Evolutionary conservation across 1,140 invertebrate species (phyloP), one percentile per base, ranked within the genome.

Genomic region (Lepidostoma basale): DNA sequence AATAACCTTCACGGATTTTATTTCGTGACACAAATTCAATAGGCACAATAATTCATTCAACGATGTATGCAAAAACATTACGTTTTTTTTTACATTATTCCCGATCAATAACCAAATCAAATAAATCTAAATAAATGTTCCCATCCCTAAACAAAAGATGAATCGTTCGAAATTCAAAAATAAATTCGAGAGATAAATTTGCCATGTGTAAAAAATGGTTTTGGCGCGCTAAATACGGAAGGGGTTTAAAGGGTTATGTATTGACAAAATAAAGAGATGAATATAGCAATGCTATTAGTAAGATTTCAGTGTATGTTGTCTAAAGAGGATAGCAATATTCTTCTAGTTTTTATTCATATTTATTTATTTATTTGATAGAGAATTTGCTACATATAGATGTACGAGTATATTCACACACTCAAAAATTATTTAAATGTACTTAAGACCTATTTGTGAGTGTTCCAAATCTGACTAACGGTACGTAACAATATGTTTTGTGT

Each of bases 61-160:
- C 33, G 44, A 47, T 44, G 54, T 49, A 67, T 66, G 25, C 44
- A 44, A 52, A 63, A 63, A 63, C 62, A 39, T 9, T n/a, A 30
- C 26, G 33, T 66, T 42, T 42, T 56, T 23, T 49, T 12, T 49
- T 58, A 36, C 62, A 67, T 67, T 62, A 39, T 30, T 33, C 20
- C 56, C 22, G 47, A 66, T 67, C 68, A 59, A 71, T 44, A 62
- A 12, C n/a, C 62, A 70, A 22, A 26, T n/a, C 18, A 65, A 62
- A 67, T 71, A 71, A 70, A 71, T 71, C 69, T 71, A 63, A 67
- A 71, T 71, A 67, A 60, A 71, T 66, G 66, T 67, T 71, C 45
- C 45, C 64, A 54, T 54, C 52, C 69, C 59, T 26, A 52, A 44
- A 67, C 66, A 71, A 71, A 67, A 56, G 67, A 68, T 68, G 30